Evolutionary conservation across 1,140 invertebrate genomes (phyloP).

Genomic region (Ips typographus): DNA sequence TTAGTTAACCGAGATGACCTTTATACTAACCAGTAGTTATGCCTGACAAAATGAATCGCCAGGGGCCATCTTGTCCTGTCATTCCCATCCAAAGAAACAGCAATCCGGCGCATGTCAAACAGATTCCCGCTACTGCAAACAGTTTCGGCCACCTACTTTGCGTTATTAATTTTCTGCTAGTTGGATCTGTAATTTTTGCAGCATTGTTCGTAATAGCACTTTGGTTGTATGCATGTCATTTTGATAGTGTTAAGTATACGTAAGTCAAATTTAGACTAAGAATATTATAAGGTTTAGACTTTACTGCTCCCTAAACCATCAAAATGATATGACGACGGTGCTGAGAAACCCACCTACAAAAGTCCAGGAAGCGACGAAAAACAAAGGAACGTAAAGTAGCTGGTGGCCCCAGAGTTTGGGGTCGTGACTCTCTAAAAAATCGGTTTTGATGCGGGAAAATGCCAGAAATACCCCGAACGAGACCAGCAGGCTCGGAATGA

Average conservation of each 20-base stretch:
- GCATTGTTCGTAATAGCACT: too few relatives aligned
- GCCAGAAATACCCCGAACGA: constrained; percentile 44
- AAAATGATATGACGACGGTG: not conserved
- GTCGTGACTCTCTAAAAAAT: constrained; percentile 19
- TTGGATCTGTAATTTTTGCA: constrained; percentile 39
- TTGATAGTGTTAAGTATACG: too few relatives aligned
- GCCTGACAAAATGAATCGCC: constrained; percentile 41
- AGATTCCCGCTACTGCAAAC: constrained; percentile 43
- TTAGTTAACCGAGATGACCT: not conserved
- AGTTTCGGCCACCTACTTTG: constrained; percentile 47
- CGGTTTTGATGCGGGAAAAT: constrained; percentile 38
- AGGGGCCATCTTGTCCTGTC: constrained; percentile 25
- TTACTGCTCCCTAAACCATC: too few relatives aligned
- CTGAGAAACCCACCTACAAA: constrained; percentile 40
- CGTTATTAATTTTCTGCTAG: constrained; percentile 37
- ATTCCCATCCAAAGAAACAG: constrained; percentile 49
- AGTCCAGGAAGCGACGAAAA: constrained; percentile 40
- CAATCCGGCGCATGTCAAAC: constrained; percentile 48
- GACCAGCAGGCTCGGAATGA: constrained; percentile 44
- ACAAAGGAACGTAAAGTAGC: constrained; percentile 40
- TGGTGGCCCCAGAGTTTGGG: constrained; percentile 43
- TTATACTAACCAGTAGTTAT: constrained; percentile 40
- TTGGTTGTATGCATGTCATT: too few relatives aligned
- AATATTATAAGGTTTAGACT: too few relatives aligned
- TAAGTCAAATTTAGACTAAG: too few relatives aligned